Percentiles rank a stretch among this genome's conserved stretches.
Conservation (phyloP, 1,140 invertebrate species). For the Drosophila bipectinata region DNA sequence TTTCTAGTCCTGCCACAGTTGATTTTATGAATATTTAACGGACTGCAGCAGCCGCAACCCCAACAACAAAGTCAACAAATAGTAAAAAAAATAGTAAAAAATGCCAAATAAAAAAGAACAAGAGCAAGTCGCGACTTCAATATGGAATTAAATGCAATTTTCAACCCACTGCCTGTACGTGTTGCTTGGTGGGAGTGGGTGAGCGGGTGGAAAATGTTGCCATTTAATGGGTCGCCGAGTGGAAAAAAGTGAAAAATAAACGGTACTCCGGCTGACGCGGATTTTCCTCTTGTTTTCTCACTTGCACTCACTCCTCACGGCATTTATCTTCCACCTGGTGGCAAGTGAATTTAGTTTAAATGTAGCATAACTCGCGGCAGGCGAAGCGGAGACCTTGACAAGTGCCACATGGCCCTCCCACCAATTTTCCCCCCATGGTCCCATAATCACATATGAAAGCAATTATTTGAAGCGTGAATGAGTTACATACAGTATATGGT, state of each 20-base stretch:
- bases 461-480: conserved; percentile 30
- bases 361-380: conserved; percentile 60
- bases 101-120: conserved; percentile 2
- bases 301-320: background rate
- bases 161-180: conserved; percentile 20
- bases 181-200: background rate
- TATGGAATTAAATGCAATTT: conserved; percentile 62
- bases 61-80: conserved; percentile 19
- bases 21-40: conserved; percentile 57
- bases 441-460: conserved; percentile 59
- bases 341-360: conserved; percentile 54
- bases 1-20: conserved; percentile 30
- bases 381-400: conserved; percentile 43
- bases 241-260: conserved; percentile 73
- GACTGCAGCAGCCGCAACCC: conserved; percentile 43
- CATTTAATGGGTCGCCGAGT: conserved; percentile 70
- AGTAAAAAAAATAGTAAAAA: conserved; percentile 10
- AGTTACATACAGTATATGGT: background rate
- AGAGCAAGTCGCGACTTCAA: conserved; percentile 32
- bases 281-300: conserved; percentile 13
- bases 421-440: conserved; percentile 1
- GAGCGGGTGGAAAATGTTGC: conserved; percentile 31
- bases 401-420: conserved; percentile 5
- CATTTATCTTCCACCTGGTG: conserved; percentile 25
- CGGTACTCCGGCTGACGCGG: conserved; percentile 5